These are phyloP conservation scores for Palythoa grandis DNA, from an alignment of 92 coral and sea anemone species.

Conservation along the genomic window DNA sequence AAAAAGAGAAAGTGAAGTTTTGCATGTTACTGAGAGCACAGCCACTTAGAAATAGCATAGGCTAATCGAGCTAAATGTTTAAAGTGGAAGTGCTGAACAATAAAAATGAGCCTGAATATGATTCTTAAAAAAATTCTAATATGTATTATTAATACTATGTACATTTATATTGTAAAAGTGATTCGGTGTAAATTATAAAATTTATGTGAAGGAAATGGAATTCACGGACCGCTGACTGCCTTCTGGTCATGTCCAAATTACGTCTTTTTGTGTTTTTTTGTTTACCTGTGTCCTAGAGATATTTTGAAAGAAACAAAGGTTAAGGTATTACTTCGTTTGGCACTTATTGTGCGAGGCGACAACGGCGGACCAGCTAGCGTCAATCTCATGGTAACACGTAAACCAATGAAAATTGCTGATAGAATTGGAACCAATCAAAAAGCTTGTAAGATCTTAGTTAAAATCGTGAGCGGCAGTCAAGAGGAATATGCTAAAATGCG, in stretches of 20 bases:
- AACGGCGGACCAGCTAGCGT: conserved; percentile 1
- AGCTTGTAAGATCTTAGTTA: not conserved
- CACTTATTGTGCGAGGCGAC: not conserved
- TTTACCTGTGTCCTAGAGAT: conserved; percentile 37
- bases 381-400: conserved; percentile 30
- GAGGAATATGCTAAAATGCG: not conserved
- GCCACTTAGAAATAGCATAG: too few relatives aligned
- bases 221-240: too few relatives aligned
- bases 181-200: too few relatives aligned
- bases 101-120: too few relatives aligned
- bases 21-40: too few relatives aligned
- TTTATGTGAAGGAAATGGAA: too few relatives aligned
- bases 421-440: conserved; percentile 29
- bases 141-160: too few relatives aligned
- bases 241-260: not conserved
- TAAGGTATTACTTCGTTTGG: not conserved
- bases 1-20: too few relatives aligned
- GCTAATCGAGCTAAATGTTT: too few relatives aligned
- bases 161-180: too few relatives aligned
- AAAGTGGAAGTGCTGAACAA: too few relatives aligned
- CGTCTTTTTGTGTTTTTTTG: not conserved
- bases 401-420: conserved; percentile 13
- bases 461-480: conserved; percentile 1
- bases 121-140: too few relatives aligned
- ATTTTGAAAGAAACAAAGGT: conserved; percentile 2